Evolutionary conservation across 2,113 vertebrate species (phyloP).

Genomic region (Bos indicus): DNA sequence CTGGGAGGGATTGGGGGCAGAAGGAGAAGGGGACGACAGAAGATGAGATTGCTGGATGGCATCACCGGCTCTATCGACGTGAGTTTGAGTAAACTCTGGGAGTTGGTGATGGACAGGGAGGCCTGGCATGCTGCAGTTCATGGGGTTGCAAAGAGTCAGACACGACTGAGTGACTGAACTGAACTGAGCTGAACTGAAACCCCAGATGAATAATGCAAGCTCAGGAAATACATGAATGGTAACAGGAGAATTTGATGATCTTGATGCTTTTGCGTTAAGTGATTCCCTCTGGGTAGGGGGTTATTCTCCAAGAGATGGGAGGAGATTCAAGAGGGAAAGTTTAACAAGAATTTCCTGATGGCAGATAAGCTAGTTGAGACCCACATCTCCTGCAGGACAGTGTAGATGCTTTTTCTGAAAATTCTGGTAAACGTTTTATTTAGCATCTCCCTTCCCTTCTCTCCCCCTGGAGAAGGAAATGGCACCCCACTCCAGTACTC

Average conservation of each 20-base stretch:
- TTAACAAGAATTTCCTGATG: neutral
- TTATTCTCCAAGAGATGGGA: neutral
- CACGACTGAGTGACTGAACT: no score
- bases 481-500: no score
- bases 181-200: no score
- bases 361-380: neutral
- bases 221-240: neutral
- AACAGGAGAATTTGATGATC: neutral
- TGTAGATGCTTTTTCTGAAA: neutral
- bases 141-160: no score
- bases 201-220: neutral
- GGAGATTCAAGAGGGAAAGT: neutral
- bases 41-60: no score
- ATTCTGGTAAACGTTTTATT: neutral
- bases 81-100: no score
- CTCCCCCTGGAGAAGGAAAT: neutral
- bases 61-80: fast-evolving
- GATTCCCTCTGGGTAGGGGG: neutral
- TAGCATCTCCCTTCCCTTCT: neutral
- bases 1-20: no score
- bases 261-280: neutral
- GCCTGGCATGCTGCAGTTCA: no score
- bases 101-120: no score
- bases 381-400: neutral
- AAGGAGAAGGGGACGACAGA: no score